These are phyloP conservation scores for Cantharis rufa DNA, from an alignment of 2,888 invertebrate genomes.

Conservation along the genomic window DNA sequence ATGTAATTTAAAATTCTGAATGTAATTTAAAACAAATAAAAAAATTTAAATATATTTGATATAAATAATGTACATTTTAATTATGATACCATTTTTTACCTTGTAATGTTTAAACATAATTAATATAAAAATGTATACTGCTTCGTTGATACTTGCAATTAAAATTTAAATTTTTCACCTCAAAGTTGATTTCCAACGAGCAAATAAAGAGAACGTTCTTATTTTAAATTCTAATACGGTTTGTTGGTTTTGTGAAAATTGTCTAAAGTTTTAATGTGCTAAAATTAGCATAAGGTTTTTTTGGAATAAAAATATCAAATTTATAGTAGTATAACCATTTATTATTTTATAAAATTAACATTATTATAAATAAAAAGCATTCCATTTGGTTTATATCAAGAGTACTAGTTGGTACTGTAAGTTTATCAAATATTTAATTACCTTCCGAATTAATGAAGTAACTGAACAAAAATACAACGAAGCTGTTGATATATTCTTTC, in stretches of 20 bases:
- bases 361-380: neutral
- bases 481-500: neutral
- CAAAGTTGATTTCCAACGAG: neutral
- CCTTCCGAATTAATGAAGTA: neutral
- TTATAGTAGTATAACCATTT: neutral
- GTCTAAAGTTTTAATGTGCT: neutral
- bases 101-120: neutral
- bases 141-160: neutral
- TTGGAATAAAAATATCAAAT: neutral
- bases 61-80: neutral
- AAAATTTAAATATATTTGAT: neutral
- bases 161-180: slow-evolving; percentile 8
- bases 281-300: neutral
- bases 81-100: neutral
- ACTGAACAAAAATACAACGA: neutral
- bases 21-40: neutral
- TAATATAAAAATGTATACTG: neutral
- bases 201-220: slow-evolving; percentile 9
- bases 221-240: slow-evolving; percentile 14
- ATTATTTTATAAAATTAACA: neutral
- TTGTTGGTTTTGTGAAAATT: neutral
- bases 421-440: neutral
- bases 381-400: neutral
- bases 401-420: neutral
- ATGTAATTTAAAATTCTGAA: neutral